phyloP scores from a whole-genome alignment of 1,140 invertebrate species.

The Drosophila persimilis region DNA sequence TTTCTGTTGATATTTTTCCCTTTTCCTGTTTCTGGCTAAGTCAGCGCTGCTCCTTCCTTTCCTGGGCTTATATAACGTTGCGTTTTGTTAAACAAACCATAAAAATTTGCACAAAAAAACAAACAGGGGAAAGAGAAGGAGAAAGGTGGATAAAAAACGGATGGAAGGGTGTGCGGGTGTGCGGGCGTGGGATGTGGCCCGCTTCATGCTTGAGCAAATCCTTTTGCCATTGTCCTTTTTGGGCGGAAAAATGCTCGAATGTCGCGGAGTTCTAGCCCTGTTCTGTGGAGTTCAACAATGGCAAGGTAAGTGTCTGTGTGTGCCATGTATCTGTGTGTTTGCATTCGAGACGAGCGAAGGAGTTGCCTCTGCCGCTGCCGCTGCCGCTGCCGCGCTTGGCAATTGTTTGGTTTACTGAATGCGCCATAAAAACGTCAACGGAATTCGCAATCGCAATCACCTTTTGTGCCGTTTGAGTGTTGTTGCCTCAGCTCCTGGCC shows the following conservation, averaged over 20 bases:
- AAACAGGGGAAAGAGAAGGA: conserved; percentile 8
- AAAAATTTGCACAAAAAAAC: conserved; percentile 71
- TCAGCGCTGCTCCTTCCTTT: conserved; percentile 14
- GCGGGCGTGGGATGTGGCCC: conserved; percentile 26
- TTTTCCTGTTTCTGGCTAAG: conserved; percentile 42
- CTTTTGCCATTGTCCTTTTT: conserved; percentile 39
- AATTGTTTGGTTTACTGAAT: conserved; percentile 74
- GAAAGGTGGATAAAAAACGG: conserved; percentile 18
- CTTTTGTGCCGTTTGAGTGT: conserved; percentile 75
- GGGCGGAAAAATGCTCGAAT: conserved; percentile 34
- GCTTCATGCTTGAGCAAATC: conserved; percentile 70
- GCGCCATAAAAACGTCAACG: conserved; percentile 81
- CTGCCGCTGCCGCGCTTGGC: conserved; percentile 31
- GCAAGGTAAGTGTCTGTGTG: conserved; percentile 37
- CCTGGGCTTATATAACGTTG: conserved; percentile 63
- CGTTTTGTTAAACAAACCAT: conserved; percentile 79
- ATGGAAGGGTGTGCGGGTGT: conserved; percentile 1
- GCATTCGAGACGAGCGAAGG: conserved; percentile 42
- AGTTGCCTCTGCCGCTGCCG: conserved; percentile 36
- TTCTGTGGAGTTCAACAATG: conserved; percentile 39
- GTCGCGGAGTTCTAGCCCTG: conserved; percentile 29
- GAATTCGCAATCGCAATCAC: conserved; percentile 80
- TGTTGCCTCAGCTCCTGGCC: conserved; percentile 20
- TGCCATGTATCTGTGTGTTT: conserved; percentile 3
- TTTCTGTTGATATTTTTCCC: conserved; percentile 32